Percentiles rank a stretch among this genome's conserved stretches.
Conservation (phyloP, 2,888 invertebrate species). For the Himalopsyche anomala region DNA sequence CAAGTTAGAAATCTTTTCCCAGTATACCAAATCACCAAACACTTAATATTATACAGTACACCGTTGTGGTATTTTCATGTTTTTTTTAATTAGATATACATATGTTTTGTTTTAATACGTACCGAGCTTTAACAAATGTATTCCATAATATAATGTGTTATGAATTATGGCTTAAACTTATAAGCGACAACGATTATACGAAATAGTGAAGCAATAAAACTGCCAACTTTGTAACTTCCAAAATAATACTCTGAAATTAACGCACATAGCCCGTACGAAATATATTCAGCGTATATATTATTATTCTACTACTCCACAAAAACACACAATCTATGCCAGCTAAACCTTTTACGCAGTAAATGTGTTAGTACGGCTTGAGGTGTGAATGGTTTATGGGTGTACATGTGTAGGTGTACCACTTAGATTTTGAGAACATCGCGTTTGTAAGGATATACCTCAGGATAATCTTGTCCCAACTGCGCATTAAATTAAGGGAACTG, state of each 20-base stretch:
- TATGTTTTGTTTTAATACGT: no score
- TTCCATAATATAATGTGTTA: neutral
- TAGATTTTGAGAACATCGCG: slow-evolving; percentile 30
- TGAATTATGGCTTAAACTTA: slow-evolving; percentile 8
- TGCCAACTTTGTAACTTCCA: slow-evolving; percentile 7
- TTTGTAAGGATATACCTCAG: slow-evolving; percentile 37
- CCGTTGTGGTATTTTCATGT: no score
- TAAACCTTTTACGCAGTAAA: slow-evolving; percentile 22
- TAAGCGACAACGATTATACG: slow-evolving; percentile 11
- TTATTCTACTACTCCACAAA: neutral
- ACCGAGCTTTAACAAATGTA: neutral
- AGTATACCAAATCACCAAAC: no score
- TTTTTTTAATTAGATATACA: no score
- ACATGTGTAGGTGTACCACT: slow-evolving; percentile 29
- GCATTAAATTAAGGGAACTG: slow-evolving; percentile 22
- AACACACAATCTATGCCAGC: slow-evolving; percentile 35
- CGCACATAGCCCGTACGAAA: slow-evolving; percentile 19
- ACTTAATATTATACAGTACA: no score
- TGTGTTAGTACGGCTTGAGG: slow-evolving; percentile 38
- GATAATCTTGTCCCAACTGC: slow-evolving; percentile 34
- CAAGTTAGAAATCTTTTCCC: no score
- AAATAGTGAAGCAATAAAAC: slow-evolving; percentile 38
- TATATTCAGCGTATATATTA: slow-evolving; percentile 30
- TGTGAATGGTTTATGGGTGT: slow-evolving; percentile 33
- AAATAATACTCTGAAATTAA: slow-evolving; percentile 35